Conservation (phyloP, 1,140 invertebrate genomes). For the Penaeus vannamei region DNA sequence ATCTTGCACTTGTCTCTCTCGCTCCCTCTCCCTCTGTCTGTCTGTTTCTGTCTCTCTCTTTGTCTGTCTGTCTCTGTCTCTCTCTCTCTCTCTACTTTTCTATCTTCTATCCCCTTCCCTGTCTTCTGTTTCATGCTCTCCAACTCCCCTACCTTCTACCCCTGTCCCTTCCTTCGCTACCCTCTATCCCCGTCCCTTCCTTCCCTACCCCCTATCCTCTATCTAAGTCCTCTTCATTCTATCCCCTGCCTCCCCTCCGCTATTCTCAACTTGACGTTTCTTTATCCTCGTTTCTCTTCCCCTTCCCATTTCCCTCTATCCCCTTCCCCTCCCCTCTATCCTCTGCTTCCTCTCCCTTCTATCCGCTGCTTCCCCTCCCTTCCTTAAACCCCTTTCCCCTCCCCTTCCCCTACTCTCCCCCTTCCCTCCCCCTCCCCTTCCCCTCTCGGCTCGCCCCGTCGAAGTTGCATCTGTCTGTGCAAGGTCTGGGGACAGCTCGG, state of each 20-base stretch:
- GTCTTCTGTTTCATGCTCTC: background rate
- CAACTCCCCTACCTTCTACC: background rate
- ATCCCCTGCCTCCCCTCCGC: background rate
- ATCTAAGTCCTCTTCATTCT: background rate
- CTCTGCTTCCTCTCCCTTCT: background rate
- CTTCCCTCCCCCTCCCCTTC: background rate
- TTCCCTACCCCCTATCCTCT: background rate
- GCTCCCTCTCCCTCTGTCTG: constrained; percentile 27
- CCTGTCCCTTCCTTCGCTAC: background rate
- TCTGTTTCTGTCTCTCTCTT: constrained; percentile 32
- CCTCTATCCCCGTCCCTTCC: background rate
- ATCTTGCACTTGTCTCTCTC: constrained; percentile 50
- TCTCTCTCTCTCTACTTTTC: constrained; percentile 25
- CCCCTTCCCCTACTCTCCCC: background rate
- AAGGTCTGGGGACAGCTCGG: too few species aligned
- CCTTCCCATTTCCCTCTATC: background rate
- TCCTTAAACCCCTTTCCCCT: background rate
- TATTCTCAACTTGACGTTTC: too few species aligned
- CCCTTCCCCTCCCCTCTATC: background rate
- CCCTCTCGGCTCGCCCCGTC: too few species aligned
- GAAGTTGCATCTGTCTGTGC: too few species aligned
- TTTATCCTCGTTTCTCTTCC: too few species aligned
- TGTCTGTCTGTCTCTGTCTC: constrained; percentile 37
- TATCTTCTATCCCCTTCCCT: background rate
- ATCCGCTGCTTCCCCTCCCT: background rate